Evolutionary conservation across 2,888 invertebrate species (phyloP), one percentile per base, ranked within the genome.

Genomic region (Proisotoma minuta): DNA sequence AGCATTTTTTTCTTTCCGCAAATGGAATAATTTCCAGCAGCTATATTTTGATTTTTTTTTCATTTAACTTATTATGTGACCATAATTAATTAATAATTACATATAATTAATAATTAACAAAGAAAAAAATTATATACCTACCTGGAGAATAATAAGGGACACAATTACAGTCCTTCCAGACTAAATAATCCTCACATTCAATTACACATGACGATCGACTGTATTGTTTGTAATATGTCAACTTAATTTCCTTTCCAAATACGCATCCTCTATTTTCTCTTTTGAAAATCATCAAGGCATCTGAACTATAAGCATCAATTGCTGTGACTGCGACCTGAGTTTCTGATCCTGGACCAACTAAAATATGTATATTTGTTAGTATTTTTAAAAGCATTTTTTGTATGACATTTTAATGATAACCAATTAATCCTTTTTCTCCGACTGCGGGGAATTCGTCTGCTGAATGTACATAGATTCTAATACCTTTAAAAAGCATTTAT

Each of bases 401-500:
- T 15, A 34, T 15, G 34, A 10, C 8, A 15, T 34, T 10, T 34
- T 34, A 34, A 34, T 50, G 3, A 4, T 39, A 52, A 20, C 66
- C 68, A 22, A 66, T 59, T 22, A 70, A 66, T 3, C 70, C 71
- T 39, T 66, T 63, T 48, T 73, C 72, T 0, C 70, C 69, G 5
- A 73, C 72, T 27, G 69, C 69, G 15, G 73, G 71, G 59, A 73
- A 73, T 40, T 72, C 71, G 39, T 73, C 73, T 15, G 72, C 69
- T 12, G 68, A 69, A 40, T 73, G 73, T 1, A 73, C 69, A 26
- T 66, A 66, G 24, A 71, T 66, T n/a, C n/a, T n/a, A n/a, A 67
- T 69, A 29, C 10, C 20, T 23, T 12, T 26, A 27, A 22, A 29
- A 50, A 3, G 53, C 47, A 48, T 29, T 28, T 34, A 10, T n/a